phyloP scores from a whole-genome alignment of 2,113 vertebrate species.

The Psophia crepitans region DNA sequence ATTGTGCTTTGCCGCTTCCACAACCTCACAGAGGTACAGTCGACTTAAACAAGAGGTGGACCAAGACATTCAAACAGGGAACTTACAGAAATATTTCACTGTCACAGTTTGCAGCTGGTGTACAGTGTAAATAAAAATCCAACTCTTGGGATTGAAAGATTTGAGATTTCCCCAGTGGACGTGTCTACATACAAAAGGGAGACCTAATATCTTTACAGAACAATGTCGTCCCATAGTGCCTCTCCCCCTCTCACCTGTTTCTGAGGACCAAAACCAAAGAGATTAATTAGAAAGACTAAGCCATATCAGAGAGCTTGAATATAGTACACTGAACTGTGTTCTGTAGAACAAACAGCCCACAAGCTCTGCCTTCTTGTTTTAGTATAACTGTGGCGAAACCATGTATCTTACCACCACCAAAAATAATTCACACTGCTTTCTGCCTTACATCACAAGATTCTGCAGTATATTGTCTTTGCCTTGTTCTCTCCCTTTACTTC shows the following conservation, averaged over 20 bases:
- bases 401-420: background rate
- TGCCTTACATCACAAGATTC: background rate
- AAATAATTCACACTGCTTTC: background rate
- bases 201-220: background rate
- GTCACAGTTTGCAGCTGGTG: background rate
- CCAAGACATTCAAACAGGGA: background rate
- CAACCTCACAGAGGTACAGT: background rate
- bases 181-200: background rate
- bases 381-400: background rate
- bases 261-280: background rate
- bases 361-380: background rate
- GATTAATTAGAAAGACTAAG: background rate
- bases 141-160: background rate
- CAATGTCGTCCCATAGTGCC: background rate
- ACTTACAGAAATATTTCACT: background rate
- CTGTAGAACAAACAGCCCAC: background rate
- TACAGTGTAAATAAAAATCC: background rate
- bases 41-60: background rate
- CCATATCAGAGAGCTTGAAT: background rate
- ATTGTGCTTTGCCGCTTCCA: background rate
- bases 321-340: background rate
- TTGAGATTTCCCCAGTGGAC: background rate
- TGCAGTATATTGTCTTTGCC: background rate
- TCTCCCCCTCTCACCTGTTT: background rate
- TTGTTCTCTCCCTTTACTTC: background rate